Evolutionary conservation across 1,140 invertebrate genomes (phyloP), one percentile per base, ranked within the genome.

Genomic region (Aphaenogaster rudis): DNA sequence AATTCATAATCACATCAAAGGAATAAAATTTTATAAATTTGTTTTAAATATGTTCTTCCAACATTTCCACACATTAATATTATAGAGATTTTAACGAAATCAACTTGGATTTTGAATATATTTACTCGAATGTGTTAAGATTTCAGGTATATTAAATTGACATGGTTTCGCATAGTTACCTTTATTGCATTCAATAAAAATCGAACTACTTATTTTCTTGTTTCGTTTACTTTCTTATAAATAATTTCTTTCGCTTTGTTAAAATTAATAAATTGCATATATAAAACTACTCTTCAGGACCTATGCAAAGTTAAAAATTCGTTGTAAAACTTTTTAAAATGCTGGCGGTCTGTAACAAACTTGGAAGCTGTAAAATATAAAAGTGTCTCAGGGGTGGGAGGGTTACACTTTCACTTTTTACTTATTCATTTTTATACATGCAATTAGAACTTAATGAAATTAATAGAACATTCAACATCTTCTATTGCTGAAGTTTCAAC

Each of bases 61-160:
- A 50, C 15, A 71, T 42, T 42, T 45, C 63, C 57, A 48, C 39
- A 42, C n/a, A 8, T 42, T 28, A 17, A 13, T 13, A 42, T 42
- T 67, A 3, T 42, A 69, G 11, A 9, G 1, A 21, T 78, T 78
- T 69, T 69, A 80, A 80, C n/a, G 17, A 64, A 15, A 48, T 28
- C 17, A 61, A 33, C 74, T 74, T 84, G 50, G 33, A 66, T 80
- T 61, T 80, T 33, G 28, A 59, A 80, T 69, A 69, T 86, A 28
- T 69, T 67, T 86, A 76, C 21, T 63, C 48, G 21, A 72, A 33
- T 66, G 39, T 54, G 2, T 69, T 48, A 21, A 80, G 50, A 90
- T 64, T 61, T 69, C 50, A 57, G 45, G 66, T 81, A 82, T 86
- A 61, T 80, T 86, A 74, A 84, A 80, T 81, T 86, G 85, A 67